Conservation (phyloP, 1,140 invertebrate genomes). For the Tetramorium simillimum region DNA sequence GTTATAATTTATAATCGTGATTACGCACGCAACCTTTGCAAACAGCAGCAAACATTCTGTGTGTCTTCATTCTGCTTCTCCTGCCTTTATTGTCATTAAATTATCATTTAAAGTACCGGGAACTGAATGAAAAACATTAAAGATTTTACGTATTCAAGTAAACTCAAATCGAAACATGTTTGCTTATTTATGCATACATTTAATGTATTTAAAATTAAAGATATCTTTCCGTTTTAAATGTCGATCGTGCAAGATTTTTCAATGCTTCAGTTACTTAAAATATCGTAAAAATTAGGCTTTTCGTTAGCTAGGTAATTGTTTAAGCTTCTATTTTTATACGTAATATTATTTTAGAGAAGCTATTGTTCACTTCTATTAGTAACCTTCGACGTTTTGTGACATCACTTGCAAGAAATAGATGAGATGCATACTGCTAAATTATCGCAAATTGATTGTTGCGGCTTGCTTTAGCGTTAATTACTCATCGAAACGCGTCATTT, state of each 20-base stretch:
- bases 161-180: background rate
- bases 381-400: background rate
- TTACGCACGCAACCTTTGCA: background rate
- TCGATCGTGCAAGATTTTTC: background rate
- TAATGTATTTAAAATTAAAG: background rate
- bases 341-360: background rate
- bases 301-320: background rate
- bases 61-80: background rate
- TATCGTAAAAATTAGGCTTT: background rate
- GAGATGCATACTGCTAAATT: background rate
- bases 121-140: background rate
- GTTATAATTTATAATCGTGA: background rate
- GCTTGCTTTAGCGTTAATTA: background rate
- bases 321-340: background rate
- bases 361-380: background rate
- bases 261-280: background rate
- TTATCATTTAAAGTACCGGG: background rate
- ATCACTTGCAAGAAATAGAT: background rate
- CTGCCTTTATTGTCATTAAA: background rate
- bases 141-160: background rate
- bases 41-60: background rate
- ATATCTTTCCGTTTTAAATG: background rate
- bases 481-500: conserved; percentile 8
- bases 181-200: background rate
- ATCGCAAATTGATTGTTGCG: conserved; percentile 16